These are phyloP conservation scores for Campylomormyrus tamandua DNA, from an alignment of 2,113 vertebrate species.

Conservation along the genomic window DNA sequence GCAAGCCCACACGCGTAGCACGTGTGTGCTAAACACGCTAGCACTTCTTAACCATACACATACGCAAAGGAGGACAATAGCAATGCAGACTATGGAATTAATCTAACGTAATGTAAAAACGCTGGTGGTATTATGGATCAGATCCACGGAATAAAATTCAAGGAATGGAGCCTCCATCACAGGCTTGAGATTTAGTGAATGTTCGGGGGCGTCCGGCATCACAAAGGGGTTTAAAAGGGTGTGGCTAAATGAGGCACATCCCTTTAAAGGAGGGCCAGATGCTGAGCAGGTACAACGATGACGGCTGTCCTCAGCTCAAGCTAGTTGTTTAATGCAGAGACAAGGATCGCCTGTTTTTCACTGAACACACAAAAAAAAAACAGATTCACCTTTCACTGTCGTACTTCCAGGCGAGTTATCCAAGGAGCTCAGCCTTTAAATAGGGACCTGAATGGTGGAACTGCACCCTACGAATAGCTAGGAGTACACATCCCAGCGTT, in stretches of 20 bases:
- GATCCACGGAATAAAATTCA: not conserved
- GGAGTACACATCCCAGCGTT: no score
- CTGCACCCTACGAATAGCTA: not conserved
- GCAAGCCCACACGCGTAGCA: not conserved
- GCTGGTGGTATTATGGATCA: not conserved
- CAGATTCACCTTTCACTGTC: not conserved
- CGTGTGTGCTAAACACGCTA: not conserved
- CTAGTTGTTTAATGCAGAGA: not conserved
- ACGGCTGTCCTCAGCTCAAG: no score
- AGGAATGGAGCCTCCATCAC: not conserved
- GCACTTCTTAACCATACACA: not conserved
- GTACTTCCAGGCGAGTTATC: not conserved
- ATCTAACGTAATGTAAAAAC: not conserved
- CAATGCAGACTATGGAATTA: not conserved
- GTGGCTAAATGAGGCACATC: not conserved
- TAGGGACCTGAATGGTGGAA: not conserved
- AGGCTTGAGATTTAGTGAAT: not conserved
- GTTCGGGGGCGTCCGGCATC: not conserved
- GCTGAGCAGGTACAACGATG: not conserved
- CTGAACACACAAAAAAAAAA: not conserved
- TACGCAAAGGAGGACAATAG: not conserved
- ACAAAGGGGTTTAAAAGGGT: not conserved
- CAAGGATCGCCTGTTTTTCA: not conserved
- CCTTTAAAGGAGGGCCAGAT: not conserved
- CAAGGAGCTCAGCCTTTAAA: not conserved